These are phyloP conservation scores for Atrina japonica DNA, from an alignment of 2,888 invertebrate genomes.

Conservation along the genomic window DNA sequence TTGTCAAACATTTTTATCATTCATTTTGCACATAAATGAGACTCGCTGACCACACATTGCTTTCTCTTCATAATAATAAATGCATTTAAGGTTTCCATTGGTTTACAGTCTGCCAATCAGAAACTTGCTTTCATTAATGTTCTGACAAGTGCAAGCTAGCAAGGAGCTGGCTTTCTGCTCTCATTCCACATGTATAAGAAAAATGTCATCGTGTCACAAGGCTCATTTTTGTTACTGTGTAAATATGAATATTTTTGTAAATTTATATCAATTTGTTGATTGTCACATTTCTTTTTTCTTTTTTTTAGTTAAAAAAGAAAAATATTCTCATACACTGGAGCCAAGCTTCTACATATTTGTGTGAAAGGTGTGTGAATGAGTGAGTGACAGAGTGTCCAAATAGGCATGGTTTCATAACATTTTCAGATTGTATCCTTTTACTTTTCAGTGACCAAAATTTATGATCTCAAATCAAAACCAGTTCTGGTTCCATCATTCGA, in stretches of 20 bases:
- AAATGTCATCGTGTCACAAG: too few relatives aligned
- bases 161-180: conserved; percentile 30
- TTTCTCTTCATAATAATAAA: too few relatives aligned
- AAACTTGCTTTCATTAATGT: background rate
- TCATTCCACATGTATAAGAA: conserved; percentile 24
- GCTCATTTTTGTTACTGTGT: conserved; percentile 13
- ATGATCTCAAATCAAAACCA: conserved; percentile 2
- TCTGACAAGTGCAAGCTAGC: conserved; percentile 28
- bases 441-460: background rate
- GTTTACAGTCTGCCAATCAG: too few relatives aligned
- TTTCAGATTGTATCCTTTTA: too few relatives aligned
- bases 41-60: too few relatives aligned
- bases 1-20: too few relatives aligned
- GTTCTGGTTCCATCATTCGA: too few relatives aligned
- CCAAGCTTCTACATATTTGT: conserved; percentile 8
- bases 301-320: background rate
- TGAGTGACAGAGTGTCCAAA: too few relatives aligned
- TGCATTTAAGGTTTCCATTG: too few relatives aligned
- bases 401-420: too few relatives aligned
- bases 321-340: conserved; percentile 3
- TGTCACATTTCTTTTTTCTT: background rate
- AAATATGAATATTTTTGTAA: conserved; percentile 22
- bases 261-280: conserved; percentile 1
- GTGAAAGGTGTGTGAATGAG: background rate
- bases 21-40: too few relatives aligned